phyloP scores from a whole-genome alignment of 2,113 vertebrate genomes.

The Aix galericulata region DNA sequence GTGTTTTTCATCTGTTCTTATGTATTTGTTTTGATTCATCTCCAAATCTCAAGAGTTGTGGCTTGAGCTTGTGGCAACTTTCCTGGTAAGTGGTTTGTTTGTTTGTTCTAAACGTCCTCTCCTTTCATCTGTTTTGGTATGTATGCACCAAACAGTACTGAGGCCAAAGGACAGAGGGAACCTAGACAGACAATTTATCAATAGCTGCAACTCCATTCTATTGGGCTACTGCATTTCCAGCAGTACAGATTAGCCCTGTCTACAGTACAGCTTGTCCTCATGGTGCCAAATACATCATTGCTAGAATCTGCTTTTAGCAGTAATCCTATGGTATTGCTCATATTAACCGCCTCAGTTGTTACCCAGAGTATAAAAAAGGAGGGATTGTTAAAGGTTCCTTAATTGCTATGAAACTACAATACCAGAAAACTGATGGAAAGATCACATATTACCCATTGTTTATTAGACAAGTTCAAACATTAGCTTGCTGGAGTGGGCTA shows the following conservation, averaged over 20 bases:
- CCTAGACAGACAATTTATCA: slow-evolving; percentile 16
- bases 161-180: not conserved
- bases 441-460: not conserved
- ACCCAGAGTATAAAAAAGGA: not conserved
- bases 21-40: not conserved
- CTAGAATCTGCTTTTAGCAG: not conserved
- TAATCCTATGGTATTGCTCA: not conserved
- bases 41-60: not conserved
- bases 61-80: not conserved
- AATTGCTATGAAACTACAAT: not conserved
- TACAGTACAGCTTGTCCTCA: not conserved
- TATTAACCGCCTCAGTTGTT: not conserved
- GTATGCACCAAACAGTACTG: not conserved
- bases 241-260: not conserved
- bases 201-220: not conserved
- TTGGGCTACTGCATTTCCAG: not conserved
- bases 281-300: not conserved
- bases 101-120: not conserved
- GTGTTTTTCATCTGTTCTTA: not conserved
- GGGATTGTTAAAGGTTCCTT: not conserved
- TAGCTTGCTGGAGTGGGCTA: not conserved
- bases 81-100: not conserved
- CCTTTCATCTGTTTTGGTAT: not conserved
- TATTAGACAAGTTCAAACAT: not conserved
- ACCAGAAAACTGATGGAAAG: not conserved